Base-by-base conservation (phyloP, 2,888 invertebrate genomes). In the Xestoiulus laeticollis region DNA sequence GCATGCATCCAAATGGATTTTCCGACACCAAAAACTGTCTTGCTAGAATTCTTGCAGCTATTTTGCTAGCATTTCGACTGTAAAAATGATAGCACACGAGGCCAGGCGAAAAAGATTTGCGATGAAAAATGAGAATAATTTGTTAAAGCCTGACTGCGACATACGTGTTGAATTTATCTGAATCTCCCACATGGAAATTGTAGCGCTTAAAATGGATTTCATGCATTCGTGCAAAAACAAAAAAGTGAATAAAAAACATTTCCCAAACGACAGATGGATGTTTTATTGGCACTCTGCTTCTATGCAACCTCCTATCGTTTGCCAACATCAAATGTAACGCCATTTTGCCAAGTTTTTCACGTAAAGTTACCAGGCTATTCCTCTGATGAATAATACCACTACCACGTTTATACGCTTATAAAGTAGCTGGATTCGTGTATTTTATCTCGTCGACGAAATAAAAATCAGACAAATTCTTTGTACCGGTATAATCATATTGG, bases 231-330 rank as follows among this genome's bases (percentile, higher is more conserved):
- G 68, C 68, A 68, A 68, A 68, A 68, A 68, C 68, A 68, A 68
- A 68, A 48, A 68, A 68, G 68, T 68, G 68, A 68, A 68, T 68
- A 68, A 68, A 68, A 68, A 68, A 68, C 68, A 68, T 68, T 68
- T 68, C 68, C 68, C 68, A 68, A 68, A 68, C 68, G 68, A 68
- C 68, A 26, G 68, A 68, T 68, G 68, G 68, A 8, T 68, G 68
- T 68, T 68, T 68, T 68, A 68, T 68, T 68, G 68, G 68, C 68
- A 68, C 68, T 68, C 68, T 22, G 68, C 68, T 68, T 22, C 68
- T 68, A 22, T 26, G 68, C 26, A 26, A 1, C 26, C 22, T 22
- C 68, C 26, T 26, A 26, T n/a, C 68, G 68, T 68, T 68, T 68
- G 68, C 26, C 68, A 4, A 68, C 68, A 68, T 68, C n/a, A 59